These are phyloP conservation scores for Chironomus tepperi DNA, from an alignment of 1,140 invertebrate species.

Conservation along the genomic window DNA sequence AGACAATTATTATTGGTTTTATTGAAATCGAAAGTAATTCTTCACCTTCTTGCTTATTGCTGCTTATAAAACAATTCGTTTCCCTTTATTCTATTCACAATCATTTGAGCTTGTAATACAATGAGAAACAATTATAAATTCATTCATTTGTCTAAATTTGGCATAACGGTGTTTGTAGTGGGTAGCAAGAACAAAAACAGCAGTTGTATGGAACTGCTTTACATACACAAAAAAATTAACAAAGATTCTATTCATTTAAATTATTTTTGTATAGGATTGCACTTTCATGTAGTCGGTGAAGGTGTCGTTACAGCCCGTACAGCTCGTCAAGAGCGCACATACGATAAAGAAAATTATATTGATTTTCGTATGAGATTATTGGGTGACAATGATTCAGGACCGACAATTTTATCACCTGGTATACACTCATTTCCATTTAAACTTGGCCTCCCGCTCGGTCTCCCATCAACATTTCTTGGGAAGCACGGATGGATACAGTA, in stretches of 20 bases:
- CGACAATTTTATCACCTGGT: slow-evolving; percentile 79
- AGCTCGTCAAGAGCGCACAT: slow-evolving; percentile 69
- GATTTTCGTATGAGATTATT: slow-evolving; percentile 89
- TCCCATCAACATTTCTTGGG: slow-evolving; percentile 88
- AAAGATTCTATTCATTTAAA: not conserved
- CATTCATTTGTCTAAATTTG: slow-evolving; percentile 13
- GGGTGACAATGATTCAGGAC: slow-evolving; percentile 73
- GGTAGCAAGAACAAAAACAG: not conserved
- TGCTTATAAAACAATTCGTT: not conserved
- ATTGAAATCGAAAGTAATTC: not conserved
- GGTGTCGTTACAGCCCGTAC: slow-evolving; percentile 76
- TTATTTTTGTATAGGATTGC: slow-evolving; percentile 52
- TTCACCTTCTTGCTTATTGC: not conserved
- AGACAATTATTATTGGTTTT: slow-evolving; percentile 7
- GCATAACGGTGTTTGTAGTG: slow-evolving; percentile 6
- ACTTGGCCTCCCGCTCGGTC: slow-evolving; percentile 75
- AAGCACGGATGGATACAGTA: slow-evolving; percentile 95
- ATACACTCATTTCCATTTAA: slow-evolving; percentile 95
- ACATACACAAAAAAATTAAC: not conserved
- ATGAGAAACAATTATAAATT: not conserved
- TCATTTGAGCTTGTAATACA: not conserved
- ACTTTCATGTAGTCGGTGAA: slow-evolving; percentile 90
- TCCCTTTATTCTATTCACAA: not conserved
- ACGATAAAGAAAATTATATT: slow-evolving; percentile 90
- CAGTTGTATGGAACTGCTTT: not conserved